Evolutionary conservation across 2,888 invertebrate genomes (phyloP), one percentile per base, ranked within the genome.

Genomic region (Oligia latruncula): DNA sequence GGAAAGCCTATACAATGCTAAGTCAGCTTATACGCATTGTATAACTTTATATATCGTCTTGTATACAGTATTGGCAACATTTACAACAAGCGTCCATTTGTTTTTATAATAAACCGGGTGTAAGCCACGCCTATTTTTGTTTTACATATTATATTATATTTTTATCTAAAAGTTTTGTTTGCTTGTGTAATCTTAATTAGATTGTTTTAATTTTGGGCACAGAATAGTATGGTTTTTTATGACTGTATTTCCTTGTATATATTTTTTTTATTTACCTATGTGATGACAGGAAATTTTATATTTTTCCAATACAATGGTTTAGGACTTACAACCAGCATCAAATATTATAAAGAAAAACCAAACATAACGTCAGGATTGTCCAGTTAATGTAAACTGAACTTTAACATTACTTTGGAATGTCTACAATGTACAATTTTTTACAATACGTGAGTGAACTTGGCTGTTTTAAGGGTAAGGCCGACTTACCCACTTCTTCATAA

Each of bases 401-500:
- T 64, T 76, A 46, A 71, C 55, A 71, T 49, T 43, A 65, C 52
- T 55, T 62, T 77, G 82, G 82, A 82, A 82, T 82, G 82, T 82
- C 70, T 82, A 73, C 52, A 81, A 81, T 77, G 70, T 82, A 82
- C 73, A 64, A 65, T 72, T 60, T 64, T 74, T 75, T 67, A 81
- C 67, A 81, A 75, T 29, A 43, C 40, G 17, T 43, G 23, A 23
- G 77, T 52, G 43, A 55, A 65, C 17, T 40, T 49, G 29, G 17
- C 13, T 77, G 52, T 15, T 40, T 40, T 8, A 64, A 29, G 13
- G 4, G 29, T 73, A 20, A 29, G n/a, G 20, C n/a, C n/a, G 49
- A 73, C 13, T 23, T 23, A 29, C 11, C 11, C 62, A 29, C 4
- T 73, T 15, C 29, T n/a, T 20, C 15, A 40, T 17, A 52, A 49